These are phyloP conservation scores for Cephus sareptanus DNA, from an alignment of 2,888 invertebrate species.

Conservation along the genomic window DNA sequence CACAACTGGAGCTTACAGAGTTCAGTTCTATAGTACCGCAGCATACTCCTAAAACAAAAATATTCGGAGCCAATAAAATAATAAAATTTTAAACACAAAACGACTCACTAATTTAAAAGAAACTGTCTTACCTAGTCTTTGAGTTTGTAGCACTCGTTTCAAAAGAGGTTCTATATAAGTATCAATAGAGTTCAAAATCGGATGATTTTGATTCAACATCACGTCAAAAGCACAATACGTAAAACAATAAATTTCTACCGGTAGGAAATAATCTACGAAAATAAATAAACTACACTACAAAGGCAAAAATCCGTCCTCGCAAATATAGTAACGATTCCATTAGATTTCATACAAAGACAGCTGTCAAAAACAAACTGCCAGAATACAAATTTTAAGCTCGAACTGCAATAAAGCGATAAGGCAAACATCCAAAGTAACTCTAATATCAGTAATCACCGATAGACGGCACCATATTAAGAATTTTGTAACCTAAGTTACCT, in stretches of 20 bases:
- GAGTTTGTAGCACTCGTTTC: constrained; percentile 29
- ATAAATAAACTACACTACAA: neutral
- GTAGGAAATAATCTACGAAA: neutral
- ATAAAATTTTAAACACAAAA: neutral
- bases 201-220: constrained; percentile 38
- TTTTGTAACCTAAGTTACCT: too few species aligned
- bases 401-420: neutral
- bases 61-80: neutral
- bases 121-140: constrained; percentile 33
- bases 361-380: neutral
- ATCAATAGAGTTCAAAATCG: constrained; percentile 27
- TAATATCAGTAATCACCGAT: neutral
- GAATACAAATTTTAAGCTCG: neutral
- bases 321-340: neutral
- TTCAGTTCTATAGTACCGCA: constrained; percentile 34
- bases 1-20: constrained; percentile 40
- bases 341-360: neutral
- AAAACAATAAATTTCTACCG: neutral
- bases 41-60: constrained; percentile 35
- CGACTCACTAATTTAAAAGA: neutral
- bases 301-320: neutral
- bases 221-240: neutral
- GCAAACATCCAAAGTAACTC: neutral
- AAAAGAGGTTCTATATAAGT: constrained; percentile 37
- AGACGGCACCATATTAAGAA: neutral